Conservation (phyloP, 1,140 invertebrate species). For the Tetragonula clypearis region DNA sequence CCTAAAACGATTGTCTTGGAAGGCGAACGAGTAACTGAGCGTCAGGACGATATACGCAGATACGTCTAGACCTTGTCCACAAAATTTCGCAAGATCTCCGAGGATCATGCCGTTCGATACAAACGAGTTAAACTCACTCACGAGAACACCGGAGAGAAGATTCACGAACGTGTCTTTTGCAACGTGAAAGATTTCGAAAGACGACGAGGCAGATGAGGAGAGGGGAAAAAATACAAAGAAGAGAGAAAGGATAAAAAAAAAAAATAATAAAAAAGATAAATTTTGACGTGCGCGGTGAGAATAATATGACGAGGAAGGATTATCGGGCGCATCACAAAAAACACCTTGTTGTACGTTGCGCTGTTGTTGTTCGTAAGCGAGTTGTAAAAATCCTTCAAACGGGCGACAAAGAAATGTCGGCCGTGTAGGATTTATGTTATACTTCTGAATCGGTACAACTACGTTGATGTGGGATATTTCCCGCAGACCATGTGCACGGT, state of each 20-base stretch:
- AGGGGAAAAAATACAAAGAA: too few species aligned
- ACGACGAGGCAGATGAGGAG: background rate
- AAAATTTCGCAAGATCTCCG: slow-evolving; percentile 13
- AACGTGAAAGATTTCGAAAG: background rate
- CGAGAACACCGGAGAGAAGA: background rate
- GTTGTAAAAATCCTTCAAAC: slow-evolving; percentile 40
- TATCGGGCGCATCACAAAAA: slow-evolving; percentile 54
- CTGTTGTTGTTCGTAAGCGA: slow-evolving; percentile 49
- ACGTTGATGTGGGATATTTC: slow-evolving; percentile 47
- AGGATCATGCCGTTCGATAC: background rate
- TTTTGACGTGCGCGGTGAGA: slow-evolving; percentile 55
- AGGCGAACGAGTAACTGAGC: slow-evolving; percentile 19
- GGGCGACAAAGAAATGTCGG: slow-evolving; percentile 45
- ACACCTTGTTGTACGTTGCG: slow-evolving; percentile 49
- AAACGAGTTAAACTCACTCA: slow-evolving; percentile 9
- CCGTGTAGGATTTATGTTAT: slow-evolving; percentile 33
- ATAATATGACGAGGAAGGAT: slow-evolving; percentile 40
- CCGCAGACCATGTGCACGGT: slow-evolving; percentile 74
- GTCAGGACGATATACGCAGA: slow-evolving; percentile 26
- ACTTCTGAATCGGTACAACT: slow-evolving; percentile 26
- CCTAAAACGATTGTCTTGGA: slow-evolving; percentile 18
- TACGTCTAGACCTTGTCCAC: slow-evolving; percentile 11
- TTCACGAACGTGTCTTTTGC: background rate
- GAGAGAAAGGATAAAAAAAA: background rate
- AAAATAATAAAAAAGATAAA: slow-evolving; percentile 30